Percentiles rank a stretch among this genome's conserved stretches.
Conservation (phyloP, 1,140 invertebrate species). For the Formica selysi region DNA sequence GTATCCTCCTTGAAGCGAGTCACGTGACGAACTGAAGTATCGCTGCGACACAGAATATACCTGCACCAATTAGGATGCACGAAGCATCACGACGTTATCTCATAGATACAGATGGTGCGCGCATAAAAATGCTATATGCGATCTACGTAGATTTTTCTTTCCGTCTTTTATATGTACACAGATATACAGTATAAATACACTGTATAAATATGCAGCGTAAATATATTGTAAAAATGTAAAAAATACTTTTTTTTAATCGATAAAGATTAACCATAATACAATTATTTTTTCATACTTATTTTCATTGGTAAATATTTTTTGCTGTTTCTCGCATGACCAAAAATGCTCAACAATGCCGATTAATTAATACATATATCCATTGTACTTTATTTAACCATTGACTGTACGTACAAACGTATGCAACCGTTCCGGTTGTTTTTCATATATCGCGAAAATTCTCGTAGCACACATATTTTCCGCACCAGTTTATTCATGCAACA, state of each 20-base stretch:
- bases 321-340: not conserved
- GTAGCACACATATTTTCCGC: constrained; percentile 26
- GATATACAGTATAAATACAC: not conserved
- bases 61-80: constrained; percentile 76
- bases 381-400: constrained; percentile 12
- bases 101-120: not conserved
- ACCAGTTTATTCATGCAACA: constrained; percentile 27
- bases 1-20: constrained; percentile 91
- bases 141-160: no score
- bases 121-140: not conserved
- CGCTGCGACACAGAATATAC: constrained; percentile 86
- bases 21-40: constrained; percentile 90
- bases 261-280: no score
- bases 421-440: constrained; percentile 14
- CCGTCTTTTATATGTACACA: no score
- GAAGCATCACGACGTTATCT: constrained; percentile 30
- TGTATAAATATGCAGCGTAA: not conserved
- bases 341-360: not conserved
- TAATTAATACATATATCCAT: constrained; percentile 8
- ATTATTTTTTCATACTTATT: not conserved
- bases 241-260: not conserved
- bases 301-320: not conserved
- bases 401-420: no score
- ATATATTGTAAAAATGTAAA: no score
- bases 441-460: constrained; percentile 5